A percentile compares a stretch with the other conserved stretches of the same genome.
Evolutionary conservation across 2,113 vertebrate genomes (phyloP).

Genomic region (Mirza zaza): DNA sequence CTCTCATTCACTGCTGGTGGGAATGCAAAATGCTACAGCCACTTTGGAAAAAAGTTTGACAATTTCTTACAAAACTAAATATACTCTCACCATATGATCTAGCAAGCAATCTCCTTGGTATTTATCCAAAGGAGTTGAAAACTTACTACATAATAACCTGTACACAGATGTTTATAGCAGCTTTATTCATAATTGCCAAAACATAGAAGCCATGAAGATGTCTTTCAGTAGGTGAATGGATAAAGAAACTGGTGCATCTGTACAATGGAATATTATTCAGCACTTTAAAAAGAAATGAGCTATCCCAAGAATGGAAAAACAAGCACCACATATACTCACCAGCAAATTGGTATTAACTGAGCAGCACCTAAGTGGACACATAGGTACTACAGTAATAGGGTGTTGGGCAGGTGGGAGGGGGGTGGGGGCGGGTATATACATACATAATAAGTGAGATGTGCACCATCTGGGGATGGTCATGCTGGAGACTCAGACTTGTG

Average conservation of each 20-base stretch:
- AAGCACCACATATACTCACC: too few species aligned
- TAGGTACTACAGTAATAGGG: too few species aligned
- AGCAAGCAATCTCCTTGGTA: neutral
- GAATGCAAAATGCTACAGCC: neutral
- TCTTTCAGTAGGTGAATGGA: neutral
- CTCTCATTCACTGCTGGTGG: neutral
- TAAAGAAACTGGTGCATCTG: neutral
- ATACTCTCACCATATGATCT: neutral
- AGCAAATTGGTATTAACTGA: too few species aligned
- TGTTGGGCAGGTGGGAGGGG: too few species aligned
- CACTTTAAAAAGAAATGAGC: neutral
- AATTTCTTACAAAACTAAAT: neutral
- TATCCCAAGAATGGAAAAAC: too few species aligned
- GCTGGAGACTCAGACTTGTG: too few species aligned
- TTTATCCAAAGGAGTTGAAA: neutral
- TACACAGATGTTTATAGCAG: neutral
- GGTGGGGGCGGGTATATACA: too few species aligned
- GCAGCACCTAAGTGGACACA: too few species aligned
- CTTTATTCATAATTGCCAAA: neutral
- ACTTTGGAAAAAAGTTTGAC: neutral
- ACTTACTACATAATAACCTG: neutral
- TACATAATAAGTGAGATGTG: too few species aligned
- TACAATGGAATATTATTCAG: neutral
- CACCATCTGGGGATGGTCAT: too few species aligned
- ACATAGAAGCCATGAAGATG: neutral